A percentile compares a stretch with the other conserved stretches of the same genome.
These are phyloP conservation scores for Pangasius macronema DNA, from an alignment of 2,797 vertebrate species.

Conservation along the genomic window DNA sequence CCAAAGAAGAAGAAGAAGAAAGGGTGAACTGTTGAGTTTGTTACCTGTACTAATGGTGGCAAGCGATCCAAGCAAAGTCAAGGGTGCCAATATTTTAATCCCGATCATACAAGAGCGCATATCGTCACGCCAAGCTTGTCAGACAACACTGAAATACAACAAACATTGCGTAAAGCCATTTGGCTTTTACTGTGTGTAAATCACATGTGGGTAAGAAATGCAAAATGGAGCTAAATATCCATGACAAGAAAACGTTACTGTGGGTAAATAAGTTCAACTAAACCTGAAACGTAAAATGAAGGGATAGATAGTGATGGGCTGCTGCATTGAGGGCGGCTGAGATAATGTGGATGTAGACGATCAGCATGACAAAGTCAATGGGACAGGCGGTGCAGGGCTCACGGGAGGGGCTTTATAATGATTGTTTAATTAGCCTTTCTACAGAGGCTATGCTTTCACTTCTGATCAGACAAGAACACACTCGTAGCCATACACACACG, in stretches of 20 bases:
- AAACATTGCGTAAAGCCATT: background rate
- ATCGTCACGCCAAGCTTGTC: background rate
- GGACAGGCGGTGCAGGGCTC: slow-evolving; percentile 70
- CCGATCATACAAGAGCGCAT: background rate
- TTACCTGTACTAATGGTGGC: background rate
- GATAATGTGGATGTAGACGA: slow-evolving; percentile 63
- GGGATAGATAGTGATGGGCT: slow-evolving; percentile 34
- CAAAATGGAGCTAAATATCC: background rate
- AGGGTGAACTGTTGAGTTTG: background rate
- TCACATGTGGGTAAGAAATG: background rate
- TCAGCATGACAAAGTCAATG: slow-evolving; percentile 72
- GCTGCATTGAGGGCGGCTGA: slow-evolving; percentile 67
- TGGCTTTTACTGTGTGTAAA: background rate
- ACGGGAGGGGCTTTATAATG: slow-evolving; percentile 61
- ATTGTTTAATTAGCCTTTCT: slow-evolving; percentile 82
- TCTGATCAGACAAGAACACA: slow-evolving; percentile 26
- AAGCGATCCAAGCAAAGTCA: background rate
- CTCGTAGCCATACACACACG: background rate
- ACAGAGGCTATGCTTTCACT: slow-evolving; percentile 56
- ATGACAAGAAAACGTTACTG: background rate
- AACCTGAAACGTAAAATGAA: background rate
- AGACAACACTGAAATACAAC: background rate
- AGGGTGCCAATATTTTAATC: background rate
- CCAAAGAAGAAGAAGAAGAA: no score
- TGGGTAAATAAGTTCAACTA: background rate